Conservation (phyloP, 2,113 vertebrate species). For the Eulemur macaco region DNA sequence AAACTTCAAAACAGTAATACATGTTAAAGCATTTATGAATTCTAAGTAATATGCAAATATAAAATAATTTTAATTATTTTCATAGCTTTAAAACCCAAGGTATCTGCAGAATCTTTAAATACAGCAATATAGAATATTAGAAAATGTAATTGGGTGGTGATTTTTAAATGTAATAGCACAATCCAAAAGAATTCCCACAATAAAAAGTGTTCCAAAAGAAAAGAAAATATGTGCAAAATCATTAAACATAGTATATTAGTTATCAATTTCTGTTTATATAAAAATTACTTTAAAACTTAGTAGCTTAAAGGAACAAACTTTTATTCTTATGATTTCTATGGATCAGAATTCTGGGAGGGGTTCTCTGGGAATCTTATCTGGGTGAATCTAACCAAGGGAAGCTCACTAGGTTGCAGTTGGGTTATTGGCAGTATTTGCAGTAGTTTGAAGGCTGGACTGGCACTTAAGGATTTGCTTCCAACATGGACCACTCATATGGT, state of each 20-base stretch:
- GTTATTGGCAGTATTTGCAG: background rate
- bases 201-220: background rate
- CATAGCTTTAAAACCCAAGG: background rate
- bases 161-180: conserved; percentile 3
- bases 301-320: background rate
- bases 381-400: background rate
- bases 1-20: background rate
- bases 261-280: background rate
- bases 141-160: background rate
- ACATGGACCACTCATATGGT: background rate
- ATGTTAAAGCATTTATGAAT: background rate
- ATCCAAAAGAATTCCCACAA: background rate
- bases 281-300: background rate
- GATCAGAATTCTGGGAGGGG: background rate
- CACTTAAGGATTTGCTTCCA: background rate
- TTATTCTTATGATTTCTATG: background rate
- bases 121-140: background rate
- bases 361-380: background rate
- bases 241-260: background rate
- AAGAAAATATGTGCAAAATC: background rate
- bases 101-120: conserved; percentile 15
- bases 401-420: background rate
- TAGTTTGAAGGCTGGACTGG: background rate
- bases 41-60: background rate
- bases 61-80: conserved; percentile 1